phyloP scores from a whole-genome alignment of 2,113 vertebrate genomes.

The Chaetura pelagica region DNA sequence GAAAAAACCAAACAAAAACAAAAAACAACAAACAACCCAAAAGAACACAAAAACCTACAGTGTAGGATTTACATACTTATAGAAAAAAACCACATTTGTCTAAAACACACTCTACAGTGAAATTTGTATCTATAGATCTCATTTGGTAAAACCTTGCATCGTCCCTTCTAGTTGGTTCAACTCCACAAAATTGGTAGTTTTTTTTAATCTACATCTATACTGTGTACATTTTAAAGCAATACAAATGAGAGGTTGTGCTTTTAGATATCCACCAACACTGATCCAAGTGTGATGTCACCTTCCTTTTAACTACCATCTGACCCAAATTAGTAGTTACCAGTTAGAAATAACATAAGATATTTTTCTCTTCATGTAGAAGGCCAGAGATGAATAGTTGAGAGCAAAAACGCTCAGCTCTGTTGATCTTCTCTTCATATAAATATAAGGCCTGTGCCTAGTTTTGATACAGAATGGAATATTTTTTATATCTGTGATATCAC shows the following conservation, averaged over 20 bases:
- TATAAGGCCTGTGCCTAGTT: constrained; percentile 83
- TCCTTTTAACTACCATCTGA: constrained; percentile 68
- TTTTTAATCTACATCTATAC: constrained; percentile 76
- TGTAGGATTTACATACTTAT: constrained; percentile 85
- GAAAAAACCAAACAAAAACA: constrained; percentile 47
- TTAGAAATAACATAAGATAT: constrained; percentile 42
- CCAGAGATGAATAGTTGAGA: constrained; percentile 66
- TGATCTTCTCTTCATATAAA: constrained; percentile 79
- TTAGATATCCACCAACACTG: constrained; percentile 75
- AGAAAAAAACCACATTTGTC: constrained; percentile 82
- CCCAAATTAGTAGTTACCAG: constrained; percentile 67
- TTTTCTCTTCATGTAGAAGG: constrained; percentile 66
- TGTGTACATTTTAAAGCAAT: constrained; percentile 87
- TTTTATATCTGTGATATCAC: constrained; percentile 83
- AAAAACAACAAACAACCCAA: no score
- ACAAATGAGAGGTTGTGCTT: constrained; percentile 83
- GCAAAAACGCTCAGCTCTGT: constrained; percentile 69
- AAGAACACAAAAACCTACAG: constrained; percentile 75
- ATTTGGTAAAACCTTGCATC: constrained; percentile 88
- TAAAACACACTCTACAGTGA: constrained; percentile 81
- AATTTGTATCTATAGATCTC: constrained; percentile 82
- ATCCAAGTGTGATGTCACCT: constrained; percentile 77
- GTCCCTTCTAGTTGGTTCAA: constrained; percentile 81
- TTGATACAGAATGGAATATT: constrained; percentile 87
- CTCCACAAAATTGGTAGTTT: constrained; percentile 81